Evolutionary conservation across 2,888 invertebrate genomes (phyloP), one percentile per base, ranked within the genome.

Genomic region (Ormyrus rosae): DNA sequence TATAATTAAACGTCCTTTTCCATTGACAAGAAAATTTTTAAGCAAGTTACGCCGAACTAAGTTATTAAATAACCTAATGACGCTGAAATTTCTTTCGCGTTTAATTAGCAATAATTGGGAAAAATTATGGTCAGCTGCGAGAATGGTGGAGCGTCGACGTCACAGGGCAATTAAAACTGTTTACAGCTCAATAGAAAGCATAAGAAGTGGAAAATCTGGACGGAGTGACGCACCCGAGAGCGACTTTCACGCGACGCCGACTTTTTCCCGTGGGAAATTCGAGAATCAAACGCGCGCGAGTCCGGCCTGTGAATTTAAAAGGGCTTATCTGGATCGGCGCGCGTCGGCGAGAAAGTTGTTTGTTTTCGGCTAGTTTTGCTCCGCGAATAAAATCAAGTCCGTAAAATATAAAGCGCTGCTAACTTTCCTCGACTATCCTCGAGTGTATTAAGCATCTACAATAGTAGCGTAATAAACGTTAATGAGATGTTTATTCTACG

Each of bases 201-300:
- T 34, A 65, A 78, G 46, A 78, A 61, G 72, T 55, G 53, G 78
- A 72, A 72, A 78, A 72, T 78, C 53, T 34, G 46, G 78, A 46
- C 45, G 11, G 46, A 9, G 34, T 34, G 69, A 77, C 58, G 71
- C 51, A 71, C 34, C 51, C 3, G 13, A 13, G 69, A n/a, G 65
- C 58, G 50, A 71, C 71, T 78, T 71, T 78, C 78, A 53, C 70
- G 46, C 11, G 68, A 56, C 48, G 13, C 13, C 13, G 34, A 63
- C 72, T 74, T 61, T 76, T 72, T 80, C 61, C 70, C 76, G 51
- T 67, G 60, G 68, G 80, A 80, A 76, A 80, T 76, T 60, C 50
- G 55, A 63, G 67, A 72, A 70, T 50, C 53, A 11, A 71, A 67
- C 11, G 55, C 7, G 34, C 45, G 34, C 19, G 19, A 34, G 34